Percentiles rank a stretch among this genome's conserved stretches.
These are phyloP conservation scores for Lethenteron camtschaticum DNA, from an alignment of 2,113 vertebrate species.

Conservation along the genomic window DNA sequence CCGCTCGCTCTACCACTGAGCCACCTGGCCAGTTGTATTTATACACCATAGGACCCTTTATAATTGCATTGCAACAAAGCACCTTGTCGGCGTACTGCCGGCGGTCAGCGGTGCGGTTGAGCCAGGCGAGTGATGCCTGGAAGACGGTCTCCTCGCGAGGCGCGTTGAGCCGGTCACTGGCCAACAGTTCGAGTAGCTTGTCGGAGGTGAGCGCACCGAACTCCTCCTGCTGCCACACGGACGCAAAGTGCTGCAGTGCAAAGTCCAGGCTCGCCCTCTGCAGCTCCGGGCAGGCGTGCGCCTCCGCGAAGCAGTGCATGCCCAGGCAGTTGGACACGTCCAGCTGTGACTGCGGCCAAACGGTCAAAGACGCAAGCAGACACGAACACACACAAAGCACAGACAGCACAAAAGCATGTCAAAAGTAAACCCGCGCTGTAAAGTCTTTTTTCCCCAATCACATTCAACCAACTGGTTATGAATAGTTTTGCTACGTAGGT, in stretches of 20 bases:
- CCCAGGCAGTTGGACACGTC: slow-evolving; percentile 41
- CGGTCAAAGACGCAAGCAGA: no score
- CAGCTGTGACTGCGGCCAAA: slow-evolving; percentile 20
- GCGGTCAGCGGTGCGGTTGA: slow-evolving; percentile 26
- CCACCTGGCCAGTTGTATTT: no score
- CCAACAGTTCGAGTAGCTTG: slow-evolving; percentile 34
- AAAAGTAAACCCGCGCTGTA: no score
- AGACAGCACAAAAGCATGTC: no score
- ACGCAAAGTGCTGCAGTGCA: slow-evolving; percentile 31
- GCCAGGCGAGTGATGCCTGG: slow-evolving; percentile 30
- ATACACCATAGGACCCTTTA: no score
- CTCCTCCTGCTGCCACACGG: slow-evolving; percentile 32
- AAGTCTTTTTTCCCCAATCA: no score
- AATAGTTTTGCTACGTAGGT: no score
- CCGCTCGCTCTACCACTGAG: no score
- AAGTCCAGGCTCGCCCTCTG: slow-evolving; percentile 34
- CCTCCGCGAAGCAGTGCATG: slow-evolving; percentile 40
- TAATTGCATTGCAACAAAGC: background rate
- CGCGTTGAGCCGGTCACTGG: slow-evolving; percentile 31
- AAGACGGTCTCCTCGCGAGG: slow-evolving; percentile 33
- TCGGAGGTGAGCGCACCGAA: slow-evolving; percentile 33
- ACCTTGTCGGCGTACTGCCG: slow-evolving; percentile 38
- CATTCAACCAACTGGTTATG: no score
- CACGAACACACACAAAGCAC: no score
- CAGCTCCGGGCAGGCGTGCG: slow-evolving; percentile 31